Conservation (phyloP, 1,140 invertebrate species). For the Caenorhabditis latens region DNA sequence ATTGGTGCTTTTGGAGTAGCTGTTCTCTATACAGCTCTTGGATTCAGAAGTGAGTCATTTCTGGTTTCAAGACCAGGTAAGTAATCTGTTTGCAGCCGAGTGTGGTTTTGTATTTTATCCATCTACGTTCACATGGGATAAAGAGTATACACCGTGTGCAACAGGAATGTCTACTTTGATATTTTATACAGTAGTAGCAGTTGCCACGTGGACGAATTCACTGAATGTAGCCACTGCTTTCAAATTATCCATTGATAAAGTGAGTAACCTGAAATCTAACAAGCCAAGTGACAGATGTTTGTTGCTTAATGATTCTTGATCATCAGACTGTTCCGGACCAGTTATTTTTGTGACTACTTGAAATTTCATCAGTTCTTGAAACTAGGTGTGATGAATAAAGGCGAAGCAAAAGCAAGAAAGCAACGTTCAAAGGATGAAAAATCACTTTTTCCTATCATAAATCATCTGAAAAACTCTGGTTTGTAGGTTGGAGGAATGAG, state of each 20-base stretch:
- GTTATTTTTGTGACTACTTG: too few relatives aligned
- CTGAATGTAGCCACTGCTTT: conserved; percentile 29
- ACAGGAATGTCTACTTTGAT: conserved; percentile 25
- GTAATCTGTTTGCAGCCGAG: conserved; percentile 3
- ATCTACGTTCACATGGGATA: conserved; percentile 1
- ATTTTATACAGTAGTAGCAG: conserved; percentile 22
- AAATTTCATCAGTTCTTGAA: too few relatives aligned
- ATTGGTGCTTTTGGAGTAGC: conserved; percentile 20
- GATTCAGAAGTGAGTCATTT: conserved; percentile 13
- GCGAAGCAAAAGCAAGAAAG: background rate
- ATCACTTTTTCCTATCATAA: too few relatives aligned
- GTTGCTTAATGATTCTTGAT: background rate
- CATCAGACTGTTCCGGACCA: too few relatives aligned
- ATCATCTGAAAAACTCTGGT: background rate
- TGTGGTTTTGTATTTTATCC: conserved; percentile 46
- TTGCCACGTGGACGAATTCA: conserved; percentile 32
- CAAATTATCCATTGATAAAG: conserved; percentile 8
- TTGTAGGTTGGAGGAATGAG: conserved; percentile 43
- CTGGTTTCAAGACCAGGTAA: too few relatives aligned
- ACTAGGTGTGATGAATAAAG: background rate
- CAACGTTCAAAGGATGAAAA: background rate
- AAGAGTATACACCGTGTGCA: conserved; percentile 18
- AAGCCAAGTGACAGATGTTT: too few relatives aligned
- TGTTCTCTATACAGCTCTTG: conserved; percentile 14
- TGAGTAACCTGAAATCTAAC: background rate